Evolutionary conservation across 1,140 invertebrate genomes (phyloP).

Genomic region (Macrobrachium nipponense): DNA sequence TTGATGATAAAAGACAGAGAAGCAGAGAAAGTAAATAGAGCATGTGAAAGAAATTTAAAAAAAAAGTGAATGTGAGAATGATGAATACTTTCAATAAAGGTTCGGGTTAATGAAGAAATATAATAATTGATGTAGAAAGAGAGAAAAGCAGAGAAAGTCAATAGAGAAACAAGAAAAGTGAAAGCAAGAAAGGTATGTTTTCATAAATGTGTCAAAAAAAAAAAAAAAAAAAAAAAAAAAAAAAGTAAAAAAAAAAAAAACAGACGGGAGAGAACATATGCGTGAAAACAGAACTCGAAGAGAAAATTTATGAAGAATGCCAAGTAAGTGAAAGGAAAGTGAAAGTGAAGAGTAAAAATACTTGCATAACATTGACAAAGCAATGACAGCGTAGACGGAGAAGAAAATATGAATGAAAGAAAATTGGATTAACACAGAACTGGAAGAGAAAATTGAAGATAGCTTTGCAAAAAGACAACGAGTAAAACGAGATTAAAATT

Average conservation of each 20-base stretch:
- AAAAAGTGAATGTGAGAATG: neutral
- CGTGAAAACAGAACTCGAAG: neutral
- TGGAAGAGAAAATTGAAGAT: too few relatives aligned
- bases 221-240: neutral
- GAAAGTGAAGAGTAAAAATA: neutral
- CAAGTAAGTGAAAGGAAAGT: neutral
- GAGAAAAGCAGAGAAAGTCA: neutral
- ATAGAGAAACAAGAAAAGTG: neutral
- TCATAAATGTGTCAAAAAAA: neutral
- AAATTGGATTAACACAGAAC: too few relatives aligned
- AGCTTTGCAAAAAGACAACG: too few relatives aligned
- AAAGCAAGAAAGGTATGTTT: neutral
- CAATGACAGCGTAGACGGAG: too few relatives aligned
- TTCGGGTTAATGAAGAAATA: neutral
- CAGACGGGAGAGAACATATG: neutral
- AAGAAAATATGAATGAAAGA: too few relatives aligned
- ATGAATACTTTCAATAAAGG: too few relatives aligned
- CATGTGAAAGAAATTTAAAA: neutral
- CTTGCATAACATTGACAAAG: too few relatives aligned
- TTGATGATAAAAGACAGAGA: neutral
- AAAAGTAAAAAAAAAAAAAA: neutral
- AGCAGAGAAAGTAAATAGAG: constrained; percentile 4
- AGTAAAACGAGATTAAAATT: too few relatives aligned
- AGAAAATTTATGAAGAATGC: neutral
- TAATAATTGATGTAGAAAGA: neutral